Evolutionary conservation across 1,140 invertebrate species (phyloP), one percentile per base, ranked within the genome.

Genomic region (Lutraria rhynchaena): DNA sequence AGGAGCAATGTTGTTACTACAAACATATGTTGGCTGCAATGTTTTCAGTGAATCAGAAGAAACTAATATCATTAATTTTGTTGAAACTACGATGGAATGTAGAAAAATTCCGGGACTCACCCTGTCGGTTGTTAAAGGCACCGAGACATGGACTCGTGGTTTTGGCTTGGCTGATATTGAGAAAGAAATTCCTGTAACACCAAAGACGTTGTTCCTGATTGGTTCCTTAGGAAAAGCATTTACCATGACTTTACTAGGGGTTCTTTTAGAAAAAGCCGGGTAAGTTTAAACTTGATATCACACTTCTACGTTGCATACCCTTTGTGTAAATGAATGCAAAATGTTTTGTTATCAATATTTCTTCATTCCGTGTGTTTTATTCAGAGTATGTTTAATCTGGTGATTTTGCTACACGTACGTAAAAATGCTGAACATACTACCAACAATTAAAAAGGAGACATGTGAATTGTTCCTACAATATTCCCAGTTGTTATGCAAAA

Each of bases 161-260:
- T 87, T 82, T 31, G 83, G 83, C 1, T 19, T 74, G 44, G 69
- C 81, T 27, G 74, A 83, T 44, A 35, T 67, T 27, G 55, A 55
- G 7, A 61, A 35, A 5, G 75, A 69, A 15, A 35, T 51, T 7
- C 24, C 24, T 1, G 83, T 83, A 15, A 82, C 27, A 33, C 44
- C 57, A 13, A 53, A 81, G 5, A 85, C 81, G 3, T 19, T 80
- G 46, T 87, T 87, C 49, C 49, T 65, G 0, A 87, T 80, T 58
- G 81, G 81, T 4, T 85, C 85, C 2, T n/a, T 87, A 9, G 75
- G 61, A 11, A 87, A 87, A 31, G 63, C 78, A 0, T 84, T 86
- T 33, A 84, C 85, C 1, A 51, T 67, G 27, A 76, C 81, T 35
- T 51, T 87, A 41, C 61, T 87, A 2, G 75, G 76, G 3, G 81